These are phyloP conservation scores for Pollachius pollachius DNA, from an alignment of 2,113 vertebrate genomes.

Conservation along the genomic window DNA sequence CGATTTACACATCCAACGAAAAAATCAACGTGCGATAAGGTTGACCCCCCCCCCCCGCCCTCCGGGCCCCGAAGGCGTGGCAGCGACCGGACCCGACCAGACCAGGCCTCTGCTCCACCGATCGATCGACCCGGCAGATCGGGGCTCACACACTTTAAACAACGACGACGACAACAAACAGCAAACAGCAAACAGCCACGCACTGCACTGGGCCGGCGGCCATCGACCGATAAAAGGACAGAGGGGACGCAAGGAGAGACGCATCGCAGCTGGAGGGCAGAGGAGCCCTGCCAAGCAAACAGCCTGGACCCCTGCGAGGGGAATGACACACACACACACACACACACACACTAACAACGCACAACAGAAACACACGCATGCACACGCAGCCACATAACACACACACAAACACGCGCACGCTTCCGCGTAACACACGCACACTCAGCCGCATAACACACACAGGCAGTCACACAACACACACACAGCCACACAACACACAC, in stretches of 20 bases:
- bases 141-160: constrained; percentile 38
- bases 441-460: not conserved
- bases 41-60: not conserved
- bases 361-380: too few species aligned
- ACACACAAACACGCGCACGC: constrained; percentile 18
- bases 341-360: constrained; percentile 13
- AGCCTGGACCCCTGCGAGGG: constrained; percentile 66
- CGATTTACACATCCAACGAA: constrained; percentile 45
- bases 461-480: not conserved
- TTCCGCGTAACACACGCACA: too few species aligned
- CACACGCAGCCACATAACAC: not conserved
- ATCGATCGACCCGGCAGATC: constrained; percentile 31
- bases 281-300: constrained; percentile 41
- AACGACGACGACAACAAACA: constrained; percentile 24
- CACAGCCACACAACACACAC: constrained; percentile 4
- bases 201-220: too few species aligned
- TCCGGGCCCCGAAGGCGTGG: not conserved
- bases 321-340: constrained; percentile 35
- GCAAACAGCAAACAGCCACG: not conserved
- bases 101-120: not conserved
- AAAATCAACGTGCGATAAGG: constrained; percentile 40
- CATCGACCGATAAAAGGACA: constrained; percentile 29
- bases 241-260: constrained; percentile 42
- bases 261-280: constrained; percentile 36
- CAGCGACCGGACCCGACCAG: too few species aligned